Evolutionary conservation across 2,888 invertebrate species (phyloP).

Genomic region (Oscheius onirici): DNA sequence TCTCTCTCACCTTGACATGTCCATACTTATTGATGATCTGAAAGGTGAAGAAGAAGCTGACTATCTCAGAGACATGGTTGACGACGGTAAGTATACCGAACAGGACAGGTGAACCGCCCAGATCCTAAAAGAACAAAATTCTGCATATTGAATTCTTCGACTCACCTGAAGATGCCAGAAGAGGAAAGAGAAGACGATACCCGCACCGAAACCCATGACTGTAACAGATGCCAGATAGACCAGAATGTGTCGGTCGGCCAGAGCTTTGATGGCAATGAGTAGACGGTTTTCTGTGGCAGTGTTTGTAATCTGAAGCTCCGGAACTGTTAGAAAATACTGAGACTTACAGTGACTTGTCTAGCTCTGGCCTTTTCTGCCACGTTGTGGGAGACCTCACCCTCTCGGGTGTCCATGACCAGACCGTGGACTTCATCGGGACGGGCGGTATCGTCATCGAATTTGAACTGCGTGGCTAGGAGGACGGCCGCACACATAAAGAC

Average conservation of each 20-base stretch:
- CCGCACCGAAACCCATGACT: conserved; percentile 99
- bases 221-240: conserved; percentile 82
- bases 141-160: neutral
- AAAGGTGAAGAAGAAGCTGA: conserved; percentile 93
- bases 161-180: conserved; percentile 89
- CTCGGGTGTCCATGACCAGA: conserved; percentile 69
- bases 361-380: conserved; percentile 70
- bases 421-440: conserved; percentile 61
- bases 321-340: neutral
- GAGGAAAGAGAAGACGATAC: conserved; percentile 96
- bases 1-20: conserved; percentile 84
- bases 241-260: conserved; percentile 60
- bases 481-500: conserved; percentile 94
- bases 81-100: conserved; percentile 98
- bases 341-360: conserved; percentile 56
- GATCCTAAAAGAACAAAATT: conserved; percentile 71
- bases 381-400: conserved; percentile 67
- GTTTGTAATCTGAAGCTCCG: conserved; percentile 22
- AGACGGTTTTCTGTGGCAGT: conserved; percentile 43
- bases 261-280: conserved; percentile 45
- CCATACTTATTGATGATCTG: conserved; percentile 92
- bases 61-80: conserved; percentile 97
- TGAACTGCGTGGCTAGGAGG: conserved; percentile 77
- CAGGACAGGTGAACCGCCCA: conserved; percentile 93
- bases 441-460: conserved; percentile 59